Evolutionary conservation across 2,888 invertebrate genomes (phyloP).

Genomic region (Protophormia terraenovae): DNA sequence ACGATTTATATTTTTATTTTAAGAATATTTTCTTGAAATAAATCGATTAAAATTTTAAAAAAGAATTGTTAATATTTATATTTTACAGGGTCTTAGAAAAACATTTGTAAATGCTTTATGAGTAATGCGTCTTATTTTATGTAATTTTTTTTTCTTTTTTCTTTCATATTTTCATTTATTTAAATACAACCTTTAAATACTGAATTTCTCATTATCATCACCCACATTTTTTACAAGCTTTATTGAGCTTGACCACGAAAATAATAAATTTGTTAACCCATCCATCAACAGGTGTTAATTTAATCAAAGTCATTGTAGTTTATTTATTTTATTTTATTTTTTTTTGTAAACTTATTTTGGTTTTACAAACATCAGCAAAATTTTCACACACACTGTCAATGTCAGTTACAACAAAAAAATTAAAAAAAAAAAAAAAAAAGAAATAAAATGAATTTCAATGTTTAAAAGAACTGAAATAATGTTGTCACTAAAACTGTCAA

Average conservation of each 20-base stretch:
- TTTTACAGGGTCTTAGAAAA: too few species aligned
- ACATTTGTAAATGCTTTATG: too few species aligned
- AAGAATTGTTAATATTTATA: too few species aligned
- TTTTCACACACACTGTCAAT: slow-evolving; percentile 53
- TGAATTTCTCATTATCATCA: not conserved
- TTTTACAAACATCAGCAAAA: slow-evolving; percentile 44
- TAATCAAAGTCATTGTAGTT: slow-evolving; percentile 41
- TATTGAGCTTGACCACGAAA: not conserved
- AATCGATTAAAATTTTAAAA: too few species aligned
- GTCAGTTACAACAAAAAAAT: slow-evolving; percentile 25
- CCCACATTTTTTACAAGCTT: not conserved
- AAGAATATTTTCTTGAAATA: too few species aligned
- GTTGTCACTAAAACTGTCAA: slow-evolving; percentile 36
- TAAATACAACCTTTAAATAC: too few species aligned
- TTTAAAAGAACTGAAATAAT: slow-evolving; percentile 43
- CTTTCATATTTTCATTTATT: too few species aligned
- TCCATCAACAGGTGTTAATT: slow-evolving; percentile 39
- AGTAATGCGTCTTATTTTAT: too few species aligned
- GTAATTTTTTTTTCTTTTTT: too few species aligned
- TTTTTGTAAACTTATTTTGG: not conserved
- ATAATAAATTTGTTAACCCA: not conserved
- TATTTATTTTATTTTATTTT: not conserved
- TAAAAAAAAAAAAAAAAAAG: not conserved
- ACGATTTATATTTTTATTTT: too few species aligned
- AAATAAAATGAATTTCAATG: slow-evolving; percentile 57